These are phyloP conservation scores for Hiodon alosoides DNA, from an alignment of 2,113 vertebrate genomes.

Conservation along the genomic window DNA sequence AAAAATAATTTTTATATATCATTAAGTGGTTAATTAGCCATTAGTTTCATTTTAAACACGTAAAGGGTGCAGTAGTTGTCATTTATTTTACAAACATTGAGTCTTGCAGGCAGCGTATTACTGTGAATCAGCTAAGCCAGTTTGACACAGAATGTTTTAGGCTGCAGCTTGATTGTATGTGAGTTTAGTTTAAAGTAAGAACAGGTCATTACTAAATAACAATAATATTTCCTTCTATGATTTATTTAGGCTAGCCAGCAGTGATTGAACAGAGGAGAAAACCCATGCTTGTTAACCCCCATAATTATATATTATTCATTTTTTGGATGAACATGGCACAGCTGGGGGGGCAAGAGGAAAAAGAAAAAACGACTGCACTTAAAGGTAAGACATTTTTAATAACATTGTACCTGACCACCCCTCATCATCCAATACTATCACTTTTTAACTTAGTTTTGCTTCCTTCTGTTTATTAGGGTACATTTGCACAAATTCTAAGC, in stretches of 20 bases:
- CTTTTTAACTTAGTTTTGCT: too few species aligned
- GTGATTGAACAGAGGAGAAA: constrained; percentile 38
- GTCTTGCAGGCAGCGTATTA: too few species aligned
- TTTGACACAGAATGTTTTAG: neutral
- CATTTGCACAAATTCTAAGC: too few species aligned
- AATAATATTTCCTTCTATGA: neutral
- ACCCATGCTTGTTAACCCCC: constrained; percentile 68
- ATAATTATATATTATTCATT: constrained; percentile 59
- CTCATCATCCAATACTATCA: too few species aligned
- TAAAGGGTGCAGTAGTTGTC: too few species aligned
- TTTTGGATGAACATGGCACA: constrained; percentile 83
- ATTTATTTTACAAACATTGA: too few species aligned
- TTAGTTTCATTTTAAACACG: too few species aligned
- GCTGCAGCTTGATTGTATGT: neutral
- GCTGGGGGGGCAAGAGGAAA: constrained; percentile 81
- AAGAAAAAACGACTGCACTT: constrained; percentile 88
- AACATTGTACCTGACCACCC: neutral
- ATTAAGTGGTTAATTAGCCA: too few species aligned
- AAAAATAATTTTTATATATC: too few species aligned
- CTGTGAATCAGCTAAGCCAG: too few species aligned
- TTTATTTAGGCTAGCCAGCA: constrained; percentile 47
- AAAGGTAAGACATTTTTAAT: constrained; percentile 69
- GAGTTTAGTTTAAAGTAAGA: neutral
- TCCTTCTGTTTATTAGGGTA: too few species aligned
- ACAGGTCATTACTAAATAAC: neutral